phyloP scores from a whole-genome alignment of 2,113 vertebrate species.

The Anarrhichthys ocellatus region DNA sequence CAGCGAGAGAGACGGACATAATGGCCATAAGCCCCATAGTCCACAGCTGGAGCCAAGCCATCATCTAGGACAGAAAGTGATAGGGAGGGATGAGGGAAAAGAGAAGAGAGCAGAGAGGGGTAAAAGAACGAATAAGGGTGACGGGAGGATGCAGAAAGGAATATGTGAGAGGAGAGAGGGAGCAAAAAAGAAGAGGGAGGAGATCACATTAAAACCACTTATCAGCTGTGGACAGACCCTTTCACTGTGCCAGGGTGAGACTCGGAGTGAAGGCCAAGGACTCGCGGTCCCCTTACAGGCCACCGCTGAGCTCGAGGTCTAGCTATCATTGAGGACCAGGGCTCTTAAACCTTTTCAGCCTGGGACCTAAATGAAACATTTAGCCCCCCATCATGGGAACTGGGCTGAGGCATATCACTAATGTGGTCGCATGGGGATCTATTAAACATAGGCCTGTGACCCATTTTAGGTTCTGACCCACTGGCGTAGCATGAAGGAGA shows the following conservation, averaged over 20 bases:
- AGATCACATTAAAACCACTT: conserved; percentile 79
- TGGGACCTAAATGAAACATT: conserved; percentile 75
- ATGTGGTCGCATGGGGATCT: conserved; percentile 63
- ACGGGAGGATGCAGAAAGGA: conserved; percentile 27
- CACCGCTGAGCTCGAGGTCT: conserved; percentile 49
- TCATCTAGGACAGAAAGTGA: conserved; percentile 56
- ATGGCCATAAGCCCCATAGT: conserved; percentile 51
- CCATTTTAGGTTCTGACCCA: conserved; percentile 73
- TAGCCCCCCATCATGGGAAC: conserved; percentile 69
- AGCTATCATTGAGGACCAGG: conserved; percentile 74
- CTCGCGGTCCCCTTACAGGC: conserved; percentile 54
- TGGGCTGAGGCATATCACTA: conserved; percentile 58
- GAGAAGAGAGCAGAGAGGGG: neutral
- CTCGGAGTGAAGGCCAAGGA: conserved; percentile 71
- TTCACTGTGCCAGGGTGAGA: conserved; percentile 68
- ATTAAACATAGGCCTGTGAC: conserved; percentile 77
- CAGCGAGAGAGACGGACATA: conserved; percentile 3
- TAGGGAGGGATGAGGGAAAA: neutral
- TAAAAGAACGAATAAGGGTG: conserved; percentile 16
- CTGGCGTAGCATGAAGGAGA: conserved; percentile 35
- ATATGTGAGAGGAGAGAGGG: conserved; percentile 34
- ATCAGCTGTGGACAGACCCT: conserved; percentile 75
- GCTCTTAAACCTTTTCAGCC: conserved; percentile 72
- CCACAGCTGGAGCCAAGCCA: conserved; percentile 65
- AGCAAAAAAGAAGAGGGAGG: conserved; percentile 41